Conservation (phyloP, 2,888 invertebrate genomes). For the Hirtodrosophila cameraria region DNA sequence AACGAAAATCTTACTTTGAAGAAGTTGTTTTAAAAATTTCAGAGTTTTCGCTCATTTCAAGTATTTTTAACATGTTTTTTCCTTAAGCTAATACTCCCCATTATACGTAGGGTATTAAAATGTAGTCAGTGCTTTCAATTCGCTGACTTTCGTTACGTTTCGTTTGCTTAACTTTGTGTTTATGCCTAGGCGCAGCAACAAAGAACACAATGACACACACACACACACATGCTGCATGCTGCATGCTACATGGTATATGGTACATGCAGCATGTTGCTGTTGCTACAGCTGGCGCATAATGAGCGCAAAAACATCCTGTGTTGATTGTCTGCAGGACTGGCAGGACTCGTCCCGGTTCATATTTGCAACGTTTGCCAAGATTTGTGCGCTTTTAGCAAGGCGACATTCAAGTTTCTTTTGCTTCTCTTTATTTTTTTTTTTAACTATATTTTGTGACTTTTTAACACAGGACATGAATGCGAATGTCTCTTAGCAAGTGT, state of each 20-base stretch:
- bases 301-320: slow-evolving; percentile 77
- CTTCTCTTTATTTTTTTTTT: slow-evolving; percentile 13
- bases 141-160: slow-evolving; percentile 1
- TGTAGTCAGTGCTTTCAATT: slow-evolving; percentile 7
- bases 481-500: slow-evolving; percentile 29
- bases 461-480: slow-evolving; percentile 66
- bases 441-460: slow-evolving; percentile 57
- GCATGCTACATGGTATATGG: slow-evolving; percentile 34
- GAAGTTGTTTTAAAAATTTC: too few relatives aligned
- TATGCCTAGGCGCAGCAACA: slow-evolving; percentile 64
- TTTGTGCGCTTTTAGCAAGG: slow-evolving; percentile 73
- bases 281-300: slow-evolving; percentile 75
- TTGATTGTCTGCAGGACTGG: slow-evolving; percentile 61
- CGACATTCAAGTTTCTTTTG: slow-evolving; percentile 55
- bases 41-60: too few relatives aligned
- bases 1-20: background rate
- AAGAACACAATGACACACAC: slow-evolving; percentile 46
- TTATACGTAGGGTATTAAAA: slow-evolving; percentile 27
- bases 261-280: slow-evolving; percentile 26
- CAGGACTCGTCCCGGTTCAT: slow-evolving; percentile 37
- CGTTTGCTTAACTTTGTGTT: slow-evolving; percentile 56
- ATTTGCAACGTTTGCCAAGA: slow-evolving; percentile 65
- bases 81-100: background rate
- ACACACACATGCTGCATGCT: slow-evolving; percentile 19
- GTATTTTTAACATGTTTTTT: too few relatives aligned